Evolutionary conservation across 1,140 invertebrate species (phyloP).

Genomic region (Zophobas atratus): DNA sequence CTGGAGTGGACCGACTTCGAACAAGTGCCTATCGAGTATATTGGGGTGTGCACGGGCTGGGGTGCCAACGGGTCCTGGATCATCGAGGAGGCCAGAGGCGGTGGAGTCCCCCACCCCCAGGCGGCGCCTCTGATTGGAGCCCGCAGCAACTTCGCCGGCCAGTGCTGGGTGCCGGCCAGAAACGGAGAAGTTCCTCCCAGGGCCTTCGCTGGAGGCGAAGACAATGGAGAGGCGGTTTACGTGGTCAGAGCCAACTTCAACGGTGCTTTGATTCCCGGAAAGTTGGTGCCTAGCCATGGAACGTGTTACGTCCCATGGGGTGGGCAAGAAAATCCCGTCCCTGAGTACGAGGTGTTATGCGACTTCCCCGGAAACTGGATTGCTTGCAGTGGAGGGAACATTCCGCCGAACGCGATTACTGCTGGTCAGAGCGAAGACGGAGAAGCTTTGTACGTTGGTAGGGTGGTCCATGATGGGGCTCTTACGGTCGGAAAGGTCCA

Average conservation of each 20-base stretch:
- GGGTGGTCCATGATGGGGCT: constrained; percentile 77
- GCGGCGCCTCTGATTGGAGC: constrained; percentile 51
- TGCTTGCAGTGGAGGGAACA: constrained; percentile 71
- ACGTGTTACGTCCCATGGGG: constrained; percentile 86
- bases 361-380: constrained; percentile 65
- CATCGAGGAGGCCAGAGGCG: constrained; percentile 71
- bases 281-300: constrained; percentile 80
- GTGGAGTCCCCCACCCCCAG: constrained; percentile 44
- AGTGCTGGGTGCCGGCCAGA: constrained; percentile 78
- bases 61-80: constrained; percentile 87
- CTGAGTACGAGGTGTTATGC: constrained; percentile 79
- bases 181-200: constrained; percentile 80
- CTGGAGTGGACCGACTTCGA: constrained; percentile 80
- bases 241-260: constrained; percentile 75
- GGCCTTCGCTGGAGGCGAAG: constrained; percentile 81
- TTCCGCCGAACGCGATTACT: constrained; percentile 81
- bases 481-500: constrained; percentile 83
- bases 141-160: constrained; percentile 63
- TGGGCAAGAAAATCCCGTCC: constrained; percentile 81
- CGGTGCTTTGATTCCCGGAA: constrained; percentile 85
- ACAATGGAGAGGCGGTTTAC: constrained; percentile 80
- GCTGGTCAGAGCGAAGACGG: constrained; percentile 83
- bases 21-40: constrained; percentile 78
- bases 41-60: constrained; percentile 89
- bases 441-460: constrained; percentile 81